A percentile compares a stretch with the other conserved stretches of the same genome.
Evolutionary conservation across 2,113 vertebrate genomes (phyloP).

Genomic region (Cairina moschata): DNA sequence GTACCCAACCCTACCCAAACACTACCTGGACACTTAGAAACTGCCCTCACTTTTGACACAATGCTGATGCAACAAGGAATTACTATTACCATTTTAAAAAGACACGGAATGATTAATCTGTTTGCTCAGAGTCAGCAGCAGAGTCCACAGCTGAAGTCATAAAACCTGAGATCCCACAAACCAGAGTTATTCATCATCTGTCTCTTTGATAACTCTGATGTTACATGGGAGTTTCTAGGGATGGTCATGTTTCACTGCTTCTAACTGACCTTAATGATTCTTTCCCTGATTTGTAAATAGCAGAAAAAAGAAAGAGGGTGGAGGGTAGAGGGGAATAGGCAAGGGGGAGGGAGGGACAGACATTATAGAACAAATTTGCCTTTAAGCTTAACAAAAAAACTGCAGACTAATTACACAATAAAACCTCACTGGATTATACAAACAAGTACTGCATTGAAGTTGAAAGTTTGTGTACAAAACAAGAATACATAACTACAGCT

Average conservation of each 20-base stretch:
- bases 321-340: too few relatives aligned
- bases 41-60: background rate
- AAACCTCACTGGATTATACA: background rate
- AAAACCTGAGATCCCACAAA: conserved; percentile 17
- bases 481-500: background rate
- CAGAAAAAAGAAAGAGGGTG: background rate
- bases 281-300: background rate
- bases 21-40: background rate
- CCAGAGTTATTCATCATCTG: background rate
- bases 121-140: background rate
- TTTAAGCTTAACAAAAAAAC: background rate
- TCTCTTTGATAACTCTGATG: background rate
- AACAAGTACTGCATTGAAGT: background rate
- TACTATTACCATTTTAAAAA: background rate
- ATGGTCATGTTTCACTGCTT: background rate
- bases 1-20: background rate
- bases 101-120: background rate
- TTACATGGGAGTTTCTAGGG: background rate
- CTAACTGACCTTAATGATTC: background rate
- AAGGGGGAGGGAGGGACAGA: background rate
- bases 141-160: background rate
- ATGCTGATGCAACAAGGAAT: background rate
- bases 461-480: background rate
- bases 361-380: background rate
- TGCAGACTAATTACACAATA: background rate